phyloP scores from a whole-genome alignment of 37 sponge, comb jelly and placozoan genomes.

The Corticium candelabrum region DNA sequence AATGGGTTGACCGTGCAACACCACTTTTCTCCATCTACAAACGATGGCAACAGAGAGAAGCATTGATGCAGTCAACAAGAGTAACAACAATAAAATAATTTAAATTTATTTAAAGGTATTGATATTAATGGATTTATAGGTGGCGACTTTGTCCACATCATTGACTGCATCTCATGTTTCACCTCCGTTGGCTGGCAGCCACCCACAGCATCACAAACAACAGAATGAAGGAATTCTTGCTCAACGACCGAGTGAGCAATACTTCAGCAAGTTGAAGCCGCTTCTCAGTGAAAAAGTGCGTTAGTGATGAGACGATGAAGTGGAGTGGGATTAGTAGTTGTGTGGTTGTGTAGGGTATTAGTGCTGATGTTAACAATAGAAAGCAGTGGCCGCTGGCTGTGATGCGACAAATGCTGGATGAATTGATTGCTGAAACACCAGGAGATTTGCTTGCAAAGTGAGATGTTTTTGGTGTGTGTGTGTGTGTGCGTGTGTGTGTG shows the following conservation, averaged over 20 bases:
- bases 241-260: conserved; percentile 76
- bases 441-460: conserved; percentile 71
- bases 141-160: background rate
- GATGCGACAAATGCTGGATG: conserved; percentile 71
- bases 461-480: conserved; percentile 1
- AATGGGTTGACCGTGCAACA: conserved; percentile 91
- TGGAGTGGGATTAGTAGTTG: background rate
- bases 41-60: conserved; percentile 95
- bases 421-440: conserved; percentile 84
- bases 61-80: conserved; percentile 26
- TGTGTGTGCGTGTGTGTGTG: background rate
- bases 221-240: too few relatives aligned
- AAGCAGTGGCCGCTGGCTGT: conserved; percentile 84
- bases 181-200: too few relatives aligned
- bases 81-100: too few relatives aligned
- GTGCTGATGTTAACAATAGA: conserved; percentile 62
- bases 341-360: conserved; percentile 25
- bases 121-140: too few relatives aligned
- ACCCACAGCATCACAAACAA: too few relatives aligned
- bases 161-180: conserved; percentile 17
- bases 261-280: conserved; percentile 82
- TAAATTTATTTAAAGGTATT: too few relatives aligned
- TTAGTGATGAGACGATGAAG: too few relatives aligned
- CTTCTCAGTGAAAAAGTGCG: conserved; percentile 54
- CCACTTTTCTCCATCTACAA: conserved; percentile 96